These are phyloP conservation scores for Sinocyclocheilus anophthalmus DNA, from an alignment of 2,113 vertebrate genomes.

Conservation along the genomic window DNA sequence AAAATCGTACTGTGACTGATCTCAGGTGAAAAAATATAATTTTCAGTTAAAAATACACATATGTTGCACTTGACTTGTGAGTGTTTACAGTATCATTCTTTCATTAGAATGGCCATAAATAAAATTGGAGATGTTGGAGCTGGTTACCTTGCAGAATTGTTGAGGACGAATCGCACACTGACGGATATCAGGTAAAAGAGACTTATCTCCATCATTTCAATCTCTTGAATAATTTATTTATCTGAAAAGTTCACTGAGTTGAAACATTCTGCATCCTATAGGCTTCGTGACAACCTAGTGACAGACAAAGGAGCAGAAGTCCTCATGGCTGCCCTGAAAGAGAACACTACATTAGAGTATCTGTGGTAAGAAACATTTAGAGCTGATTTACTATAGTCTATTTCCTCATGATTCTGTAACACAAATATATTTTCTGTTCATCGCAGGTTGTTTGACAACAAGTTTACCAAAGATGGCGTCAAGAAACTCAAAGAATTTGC, in stretches of 20 bases:
- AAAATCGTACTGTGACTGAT: slow-evolving; percentile 61
- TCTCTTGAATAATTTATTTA: neutral
- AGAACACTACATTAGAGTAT: slow-evolving; percentile 60
- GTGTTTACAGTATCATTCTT: neutral
- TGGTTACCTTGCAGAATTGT: slow-evolving; percentile 57
- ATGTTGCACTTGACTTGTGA: neutral
- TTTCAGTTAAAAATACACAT: neutral
- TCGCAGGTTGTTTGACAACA: slow-evolving; percentile 65
- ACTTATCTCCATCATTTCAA: neutral
- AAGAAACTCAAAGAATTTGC: slow-evolving; percentile 60
- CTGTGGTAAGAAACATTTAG: slow-evolving; percentile 52
- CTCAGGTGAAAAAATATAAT: slow-evolving; percentile 54
- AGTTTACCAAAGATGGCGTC: slow-evolving; percentile 62
- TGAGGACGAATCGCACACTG: slow-evolving; percentile 57
- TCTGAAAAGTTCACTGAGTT: neutral
- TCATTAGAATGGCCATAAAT: slow-evolving; percentile 64
- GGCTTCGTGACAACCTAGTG: slow-evolving; percentile 64
- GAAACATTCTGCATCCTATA: slow-evolving; percentile 27
- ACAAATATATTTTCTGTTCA: slow-evolving; percentile 13
- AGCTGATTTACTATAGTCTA: neutral
- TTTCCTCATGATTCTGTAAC: neutral
- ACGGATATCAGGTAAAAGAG: slow-evolving; percentile 63
- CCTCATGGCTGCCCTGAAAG: slow-evolving; percentile 56
- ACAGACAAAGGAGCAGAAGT: slow-evolving; percentile 61
- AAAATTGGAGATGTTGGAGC: slow-evolving; percentile 61